phyloP scores from a whole-genome alignment of 1,140 invertebrate genomes.

The Harlomillsia oculata region DNA sequence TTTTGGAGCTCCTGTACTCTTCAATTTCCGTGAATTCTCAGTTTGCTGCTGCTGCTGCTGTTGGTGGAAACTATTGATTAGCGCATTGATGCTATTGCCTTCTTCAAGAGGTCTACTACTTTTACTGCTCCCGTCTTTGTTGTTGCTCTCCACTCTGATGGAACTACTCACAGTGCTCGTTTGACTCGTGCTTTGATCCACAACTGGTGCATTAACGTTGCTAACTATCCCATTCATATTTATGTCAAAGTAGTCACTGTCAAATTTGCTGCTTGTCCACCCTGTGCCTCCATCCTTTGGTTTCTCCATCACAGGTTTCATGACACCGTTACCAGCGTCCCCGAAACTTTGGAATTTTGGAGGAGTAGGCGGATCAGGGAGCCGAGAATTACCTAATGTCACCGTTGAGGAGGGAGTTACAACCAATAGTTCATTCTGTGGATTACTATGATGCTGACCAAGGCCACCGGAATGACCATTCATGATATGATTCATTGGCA shows the following conservation, averaged over 20 bases:
- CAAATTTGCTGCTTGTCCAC: neutral
- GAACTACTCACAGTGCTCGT: neutral
- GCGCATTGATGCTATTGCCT: neutral
- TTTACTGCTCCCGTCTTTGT: neutral
- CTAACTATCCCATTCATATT: neutral
- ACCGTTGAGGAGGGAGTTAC: no score
- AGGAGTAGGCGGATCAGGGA: constrained; percentile 21
- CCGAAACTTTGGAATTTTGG: constrained; percentile 15
- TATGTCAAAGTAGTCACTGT: constrained; percentile 10
- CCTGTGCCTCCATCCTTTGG: neutral
- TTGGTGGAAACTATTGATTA: no score
- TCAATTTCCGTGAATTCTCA: neutral
- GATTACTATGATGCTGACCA: neutral
- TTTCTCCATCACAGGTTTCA: neutral
- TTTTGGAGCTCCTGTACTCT: constrained; percentile 12
- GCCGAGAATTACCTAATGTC: constrained; percentile 3
- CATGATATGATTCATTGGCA: neutral
- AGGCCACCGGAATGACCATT: neutral
- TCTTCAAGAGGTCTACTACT: neutral
- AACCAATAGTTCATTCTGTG: neutral
- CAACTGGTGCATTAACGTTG: neutral
- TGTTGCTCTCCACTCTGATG: no score
- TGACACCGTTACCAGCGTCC: neutral
- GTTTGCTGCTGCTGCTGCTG: neutral
- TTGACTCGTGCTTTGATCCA: neutral